Percentiles rank a stretch among this genome's conserved stretches.
phyloP scores from a whole-genome alignment of 1,140 invertebrate genomes.

The Notospermus geniculatus region DNA sequence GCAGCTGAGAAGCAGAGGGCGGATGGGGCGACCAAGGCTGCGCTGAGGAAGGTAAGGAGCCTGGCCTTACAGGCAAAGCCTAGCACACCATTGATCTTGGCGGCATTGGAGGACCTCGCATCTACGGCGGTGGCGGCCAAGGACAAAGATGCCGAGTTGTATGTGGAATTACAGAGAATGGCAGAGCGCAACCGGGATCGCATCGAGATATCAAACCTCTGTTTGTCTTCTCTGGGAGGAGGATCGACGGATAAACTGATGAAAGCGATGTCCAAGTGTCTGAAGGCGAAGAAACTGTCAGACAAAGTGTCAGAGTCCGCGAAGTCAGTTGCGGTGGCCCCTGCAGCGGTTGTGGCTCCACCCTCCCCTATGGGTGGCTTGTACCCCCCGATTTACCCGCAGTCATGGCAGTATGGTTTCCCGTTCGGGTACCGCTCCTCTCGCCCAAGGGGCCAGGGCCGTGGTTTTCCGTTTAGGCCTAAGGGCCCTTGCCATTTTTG shows the following conservation, averaged over 20 bases:
- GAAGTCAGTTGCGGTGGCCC: not conserved
- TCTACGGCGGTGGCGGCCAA: not conserved
- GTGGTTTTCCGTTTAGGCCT: not conserved
- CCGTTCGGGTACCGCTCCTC: not conserved
- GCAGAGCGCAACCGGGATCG: not conserved
- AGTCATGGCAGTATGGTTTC: not conserved
- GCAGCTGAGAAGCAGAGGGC: no score
- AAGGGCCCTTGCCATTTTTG: slow-evolving; percentile 3
- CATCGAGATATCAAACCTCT: not conserved
- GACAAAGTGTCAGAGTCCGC: no score
- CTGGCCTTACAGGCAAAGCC: not conserved
- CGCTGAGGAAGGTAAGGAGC: not conserved
- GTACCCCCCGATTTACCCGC: no score
- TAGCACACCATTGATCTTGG: not conserved
- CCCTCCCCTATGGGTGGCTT: not conserved
- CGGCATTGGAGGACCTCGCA: not conserved
- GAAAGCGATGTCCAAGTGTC: slow-evolving; percentile 1
- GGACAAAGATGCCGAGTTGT: not conserved
- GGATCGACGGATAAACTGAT: not conserved
- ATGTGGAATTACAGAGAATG: not conserved
- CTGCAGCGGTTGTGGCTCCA: not conserved
- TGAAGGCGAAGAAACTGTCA: not conserved
- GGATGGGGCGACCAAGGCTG: not conserved
- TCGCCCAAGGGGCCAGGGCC: not conserved
- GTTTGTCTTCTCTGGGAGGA: not conserved